Evolutionary conservation across 2,888 invertebrate genomes (phyloP).

Genomic region (Micropterix aruncella): DNA sequence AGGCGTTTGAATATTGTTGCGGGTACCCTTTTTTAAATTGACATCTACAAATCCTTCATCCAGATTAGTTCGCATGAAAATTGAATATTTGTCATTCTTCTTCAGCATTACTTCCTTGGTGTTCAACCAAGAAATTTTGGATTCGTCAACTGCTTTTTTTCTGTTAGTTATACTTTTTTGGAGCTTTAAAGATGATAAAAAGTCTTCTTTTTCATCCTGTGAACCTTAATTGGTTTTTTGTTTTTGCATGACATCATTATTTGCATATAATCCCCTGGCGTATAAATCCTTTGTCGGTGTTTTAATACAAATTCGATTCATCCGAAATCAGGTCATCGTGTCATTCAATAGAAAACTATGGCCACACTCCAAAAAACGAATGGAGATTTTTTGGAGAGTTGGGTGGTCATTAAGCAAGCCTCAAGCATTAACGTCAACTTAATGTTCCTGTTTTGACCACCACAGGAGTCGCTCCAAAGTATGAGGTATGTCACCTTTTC

Average conservation of each 20-base stretch:
- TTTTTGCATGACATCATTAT: conserved; percentile 8
- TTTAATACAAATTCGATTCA: conserved; percentile 9
- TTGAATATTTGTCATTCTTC: conserved; percentile 7
- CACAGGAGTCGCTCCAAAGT: background rate
- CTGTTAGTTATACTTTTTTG: conserved; percentile 5
- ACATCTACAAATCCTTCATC: conserved; percentile 8
- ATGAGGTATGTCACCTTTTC: background rate
- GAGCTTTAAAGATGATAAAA: conserved; percentile 3
- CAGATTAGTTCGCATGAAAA: conserved; percentile 9
- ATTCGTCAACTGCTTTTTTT: conserved; percentile 7
- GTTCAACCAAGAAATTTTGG: conserved; percentile 9
- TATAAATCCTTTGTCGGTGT: conserved; percentile 7
- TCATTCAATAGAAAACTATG: conserved; percentile 12
- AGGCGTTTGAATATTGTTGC: too few species aligned
- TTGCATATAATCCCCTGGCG: conserved; percentile 7
- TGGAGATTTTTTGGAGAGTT: conserved; percentile 8
- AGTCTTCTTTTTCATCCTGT: conserved; percentile 7
- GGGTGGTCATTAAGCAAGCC: conserved; percentile 12
- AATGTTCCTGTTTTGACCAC: conserved; percentile 8
- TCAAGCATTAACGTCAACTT: conserved; percentile 13
- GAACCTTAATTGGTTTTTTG: conserved; percentile 1
- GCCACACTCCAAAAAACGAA: conserved; percentile 11
- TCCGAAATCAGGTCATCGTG: conserved; percentile 11
- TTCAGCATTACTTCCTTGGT: conserved; percentile 9
- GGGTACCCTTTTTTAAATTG: conserved; percentile 8